Conservation (phyloP, 1,140 invertebrate species). For the Psilanteris sp. region DNA sequence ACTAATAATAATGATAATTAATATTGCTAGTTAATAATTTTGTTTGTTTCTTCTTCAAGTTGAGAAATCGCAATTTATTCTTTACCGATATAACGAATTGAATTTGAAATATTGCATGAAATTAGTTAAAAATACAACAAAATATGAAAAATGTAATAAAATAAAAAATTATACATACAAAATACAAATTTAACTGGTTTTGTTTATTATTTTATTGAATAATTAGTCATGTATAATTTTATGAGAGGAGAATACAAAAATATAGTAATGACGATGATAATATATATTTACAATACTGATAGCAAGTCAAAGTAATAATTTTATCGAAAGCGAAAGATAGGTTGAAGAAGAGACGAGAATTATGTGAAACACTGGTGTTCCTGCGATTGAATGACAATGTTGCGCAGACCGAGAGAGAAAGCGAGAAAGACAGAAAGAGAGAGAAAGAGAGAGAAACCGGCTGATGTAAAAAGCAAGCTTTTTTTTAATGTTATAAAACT, state of each 20-base stretch:
- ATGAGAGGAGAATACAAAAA: constrained; percentile 46
- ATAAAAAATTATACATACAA: too few relatives aligned
- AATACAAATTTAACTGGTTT: too few relatives aligned
- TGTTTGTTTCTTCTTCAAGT: constrained; percentile 54
- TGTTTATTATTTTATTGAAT: constrained; percentile 46
- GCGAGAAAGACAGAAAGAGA: too few relatives aligned
- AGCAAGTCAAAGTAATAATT: constrained; percentile 60
- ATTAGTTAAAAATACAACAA: constrained; percentile 16
- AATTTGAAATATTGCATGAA: constrained; percentile 46
- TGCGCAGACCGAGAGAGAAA: constrained; percentile 47
- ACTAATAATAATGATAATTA: constrained; percentile 64
- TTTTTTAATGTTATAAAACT: constrained; percentile 54
- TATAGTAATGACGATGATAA: constrained; percentile 59
- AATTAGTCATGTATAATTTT: constrained; percentile 55
- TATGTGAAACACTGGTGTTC: constrained; percentile 51
- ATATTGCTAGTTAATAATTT: constrained; percentile 63
- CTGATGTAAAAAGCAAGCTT: constrained; percentile 53
- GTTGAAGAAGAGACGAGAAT: constrained; percentile 31
- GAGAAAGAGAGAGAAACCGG: too few relatives aligned
- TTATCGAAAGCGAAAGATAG: constrained; percentile 37
- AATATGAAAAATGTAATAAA: constrained; percentile 20
- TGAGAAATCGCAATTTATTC: constrained; percentile 35
- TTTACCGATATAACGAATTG: constrained; percentile 28
- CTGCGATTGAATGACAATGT: constrained; percentile 46
- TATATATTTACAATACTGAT: constrained; percentile 61